Percentiles rank a stretch among this genome's conserved stretches.
Conservation (phyloP, 2,797 vertebrate genomes). For the Catamblyrhynchus diadema region DNA sequence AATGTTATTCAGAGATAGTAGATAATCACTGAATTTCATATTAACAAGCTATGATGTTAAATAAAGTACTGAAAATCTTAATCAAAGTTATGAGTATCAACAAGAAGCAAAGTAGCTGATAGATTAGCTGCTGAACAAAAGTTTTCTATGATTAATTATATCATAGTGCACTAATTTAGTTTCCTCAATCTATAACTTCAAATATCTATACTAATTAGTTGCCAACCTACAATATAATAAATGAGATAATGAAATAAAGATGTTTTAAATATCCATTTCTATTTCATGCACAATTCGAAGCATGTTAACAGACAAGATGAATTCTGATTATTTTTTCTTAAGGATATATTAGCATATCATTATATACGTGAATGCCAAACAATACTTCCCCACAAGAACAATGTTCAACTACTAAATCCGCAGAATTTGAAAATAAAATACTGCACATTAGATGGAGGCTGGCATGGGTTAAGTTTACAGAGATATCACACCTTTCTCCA, state of each 20-base stretch:
- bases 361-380: not conserved
- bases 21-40: not conserved
- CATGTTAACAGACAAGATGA: not conserved
- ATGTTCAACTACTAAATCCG: not conserved
- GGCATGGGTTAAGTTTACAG: constrained; percentile 26
- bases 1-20: not conserved
- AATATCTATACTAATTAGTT: constrained; percentile 50
- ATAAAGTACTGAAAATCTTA: constrained; percentile 30
- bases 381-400: not conserved
- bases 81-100: constrained; percentile 42
- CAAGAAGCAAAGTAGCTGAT: constrained; percentile 28
- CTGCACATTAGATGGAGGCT: not conserved
- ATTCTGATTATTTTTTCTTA: not conserved
- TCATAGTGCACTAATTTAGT: constrained; percentile 17
- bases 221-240: constrained; percentile 45
- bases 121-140: constrained; percentile 39
- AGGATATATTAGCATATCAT: not conserved
- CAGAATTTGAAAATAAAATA: not conserved
- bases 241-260: constrained; percentile 45
- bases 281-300: not conserved
- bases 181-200: constrained; percentile 20
- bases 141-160: constrained; percentile 52
- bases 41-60: not conserved
- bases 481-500: constrained; percentile 47
- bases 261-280: constrained; percentile 50